phyloP scores from a whole-genome alignment of 2,113 vertebrate genomes.

The Saccopteryx bilineata region DNA sequence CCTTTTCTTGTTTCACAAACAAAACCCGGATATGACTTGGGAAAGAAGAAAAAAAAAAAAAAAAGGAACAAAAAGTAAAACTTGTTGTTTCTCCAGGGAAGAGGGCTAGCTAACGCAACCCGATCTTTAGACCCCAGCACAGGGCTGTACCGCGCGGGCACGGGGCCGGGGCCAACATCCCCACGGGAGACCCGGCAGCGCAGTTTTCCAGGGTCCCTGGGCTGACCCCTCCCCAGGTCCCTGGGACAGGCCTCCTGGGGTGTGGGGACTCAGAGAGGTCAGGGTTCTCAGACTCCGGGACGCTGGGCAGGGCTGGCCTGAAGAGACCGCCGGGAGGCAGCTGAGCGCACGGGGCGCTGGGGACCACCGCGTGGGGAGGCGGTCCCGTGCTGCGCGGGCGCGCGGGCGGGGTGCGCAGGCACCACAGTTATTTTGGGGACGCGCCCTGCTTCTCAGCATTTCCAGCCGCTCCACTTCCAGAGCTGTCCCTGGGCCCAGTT shows the following conservation, averaged over 20 bases:
- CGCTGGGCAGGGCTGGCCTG: neutral
- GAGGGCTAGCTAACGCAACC: neutral
- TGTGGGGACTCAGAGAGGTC: too few relatives aligned
- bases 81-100: constrained; percentile 37
- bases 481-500: constrained; percentile 1
- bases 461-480: neutral
- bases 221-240: neutral
- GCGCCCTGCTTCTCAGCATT: neutral
- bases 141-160: constrained; percentile 9
- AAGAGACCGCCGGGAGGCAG: neutral
- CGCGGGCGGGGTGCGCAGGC: neutral
- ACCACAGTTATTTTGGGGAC: neutral
- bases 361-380: neutral
- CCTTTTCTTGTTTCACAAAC: constrained; percentile 73
- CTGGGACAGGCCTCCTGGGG: neutral
- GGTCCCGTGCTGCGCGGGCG: neutral
- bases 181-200: neutral
- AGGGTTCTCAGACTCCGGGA: neutral
- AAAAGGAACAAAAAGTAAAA: constrained; percentile 60
- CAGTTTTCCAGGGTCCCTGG: neutral
- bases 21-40: constrained; percentile 80
- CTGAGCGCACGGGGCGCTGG: neutral
- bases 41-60: neutral
- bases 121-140: neutral
- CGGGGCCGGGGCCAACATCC: neutral